Base-by-base conservation (phyloP, 2,888 invertebrate species). In the Eilema depressum region DNA sequence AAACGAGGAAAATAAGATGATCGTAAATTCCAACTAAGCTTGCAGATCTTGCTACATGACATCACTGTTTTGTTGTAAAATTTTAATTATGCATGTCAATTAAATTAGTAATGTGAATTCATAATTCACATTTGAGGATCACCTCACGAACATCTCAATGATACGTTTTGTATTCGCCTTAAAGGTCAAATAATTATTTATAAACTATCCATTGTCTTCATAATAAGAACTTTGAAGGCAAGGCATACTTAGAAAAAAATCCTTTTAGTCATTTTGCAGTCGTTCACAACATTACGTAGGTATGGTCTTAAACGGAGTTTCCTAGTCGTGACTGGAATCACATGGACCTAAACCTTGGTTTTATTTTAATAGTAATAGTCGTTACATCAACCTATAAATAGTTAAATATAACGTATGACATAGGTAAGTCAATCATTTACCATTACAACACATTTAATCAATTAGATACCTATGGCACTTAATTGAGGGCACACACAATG, bases 121-220 rank as follows among this genome's bases (percentile, higher is more conserved):
- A 33, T 10, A 47, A 10, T n/a, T n/a, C 53, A n/a, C 53, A 53
- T 53, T n/a, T n/a, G 53, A 53, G n/a, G n/a, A 53, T 2, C 10
- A 8, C 10, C 20, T 47, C 47, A 53, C 14, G n/a, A 53, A 64
- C 14, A 26, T 3, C n/a, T 57, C 25, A 25, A 57, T 26, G 57
- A 37, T 23, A 25, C 1, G 25, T 63, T 63, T 63, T 17, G 75
- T 83, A 81, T 83, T 75, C 82, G 68, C 82, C 80, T 83, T 83
- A 83, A 83, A 69, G 4, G 26, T 68, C 11, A 69, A 68, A 66
- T 66, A 37, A 61, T 71, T 66, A 70, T 71, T 74, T 72, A 70
- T 70, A 63, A 73, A 53, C 41, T 70, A 63, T 60, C 61, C 71
- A 75, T 75, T 73, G 70, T 76, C 64, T 72, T 74, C 28, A 63